phyloP scores from a whole-genome alignment of 1,140 invertebrate genomes.

The Physella acuta region DNA sequence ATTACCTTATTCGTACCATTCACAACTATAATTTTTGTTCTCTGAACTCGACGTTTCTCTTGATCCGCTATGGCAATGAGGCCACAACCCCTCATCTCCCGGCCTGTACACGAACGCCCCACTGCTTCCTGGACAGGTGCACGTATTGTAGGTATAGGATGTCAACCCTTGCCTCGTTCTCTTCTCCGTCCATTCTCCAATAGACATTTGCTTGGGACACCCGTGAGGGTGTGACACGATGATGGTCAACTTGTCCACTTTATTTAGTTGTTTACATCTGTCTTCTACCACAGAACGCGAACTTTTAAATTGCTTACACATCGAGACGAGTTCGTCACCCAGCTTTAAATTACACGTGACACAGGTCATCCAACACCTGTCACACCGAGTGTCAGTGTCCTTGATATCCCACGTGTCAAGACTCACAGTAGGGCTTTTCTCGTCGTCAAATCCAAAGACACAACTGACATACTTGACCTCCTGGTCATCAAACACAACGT shows the following conservation, averaged over 20 bases:
- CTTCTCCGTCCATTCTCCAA: not conserved
- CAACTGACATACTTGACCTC: not conserved
- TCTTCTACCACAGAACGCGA: not conserved
- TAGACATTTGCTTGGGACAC: not conserved
- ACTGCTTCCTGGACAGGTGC: slow-evolving; percentile 1
- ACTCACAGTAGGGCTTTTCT: not conserved
- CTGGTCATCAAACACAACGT: not conserved
- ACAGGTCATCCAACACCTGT: not conserved
- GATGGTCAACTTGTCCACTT: not conserved
- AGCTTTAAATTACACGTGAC: not conserved
- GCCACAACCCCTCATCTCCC: not conserved
- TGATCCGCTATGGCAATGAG: not conserved
- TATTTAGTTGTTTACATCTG: not conserved
- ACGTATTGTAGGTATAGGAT: not conserved
- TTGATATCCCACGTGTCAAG: not conserved
- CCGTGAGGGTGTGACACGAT: slow-evolving; percentile 2
- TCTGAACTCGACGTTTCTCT: too few relatives aligned
- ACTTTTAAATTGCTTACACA: not conserved
- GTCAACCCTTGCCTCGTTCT: not conserved
- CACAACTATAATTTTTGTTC: too few relatives aligned
- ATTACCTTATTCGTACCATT: too few relatives aligned
- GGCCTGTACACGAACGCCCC: not conserved
- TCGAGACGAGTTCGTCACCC: not conserved
- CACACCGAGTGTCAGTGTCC: not conserved
- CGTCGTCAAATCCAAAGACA: not conserved